Evolutionary conservation across 1,140 invertebrate species (phyloP).

Genomic region (Cataglyphis hispanica): DNA sequence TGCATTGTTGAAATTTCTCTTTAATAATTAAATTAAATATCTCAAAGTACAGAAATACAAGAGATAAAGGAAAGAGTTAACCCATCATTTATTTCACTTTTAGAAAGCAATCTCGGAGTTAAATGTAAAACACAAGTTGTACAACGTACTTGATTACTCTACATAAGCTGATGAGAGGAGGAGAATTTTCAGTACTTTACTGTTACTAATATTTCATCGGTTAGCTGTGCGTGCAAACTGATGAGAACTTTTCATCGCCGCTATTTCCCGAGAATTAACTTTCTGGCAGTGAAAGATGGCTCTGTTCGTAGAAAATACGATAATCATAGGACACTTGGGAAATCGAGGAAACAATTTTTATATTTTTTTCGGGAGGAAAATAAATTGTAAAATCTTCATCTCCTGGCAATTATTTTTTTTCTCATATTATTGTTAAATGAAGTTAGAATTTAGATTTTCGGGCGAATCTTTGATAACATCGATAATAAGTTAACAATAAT

Average conservation of each 20-base stretch:
- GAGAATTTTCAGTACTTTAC: conserved; percentile 45
- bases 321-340: conserved; percentile 72
- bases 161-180: not conserved
- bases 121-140: conserved; percentile 42
- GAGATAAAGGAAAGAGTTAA: conserved; percentile 1
- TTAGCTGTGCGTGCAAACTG: not conserved
- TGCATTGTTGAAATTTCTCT: not conserved
- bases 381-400: conserved; percentile 31
- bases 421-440: not conserved
- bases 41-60: not conserved
- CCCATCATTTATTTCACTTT: conserved; percentile 20
- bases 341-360: conserved; percentile 72
- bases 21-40: not conserved
- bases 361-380: conserved; percentile 53
- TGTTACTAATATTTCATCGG: conserved; percentile 50
- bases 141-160: conserved; percentile 36
- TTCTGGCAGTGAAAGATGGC: conserved; percentile 70
- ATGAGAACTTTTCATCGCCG: conserved; percentile 64
- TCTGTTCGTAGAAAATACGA: conserved; percentile 56
- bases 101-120: conserved; percentile 23
- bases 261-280: conserved; percentile 52
- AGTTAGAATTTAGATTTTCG: not conserved
- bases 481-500: not conserved
- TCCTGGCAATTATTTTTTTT: not conserved
- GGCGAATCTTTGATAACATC: not conserved